Base-by-base conservation (phyloP, 2,888 invertebrate species). In the Tetragnatha montana region DNA sequence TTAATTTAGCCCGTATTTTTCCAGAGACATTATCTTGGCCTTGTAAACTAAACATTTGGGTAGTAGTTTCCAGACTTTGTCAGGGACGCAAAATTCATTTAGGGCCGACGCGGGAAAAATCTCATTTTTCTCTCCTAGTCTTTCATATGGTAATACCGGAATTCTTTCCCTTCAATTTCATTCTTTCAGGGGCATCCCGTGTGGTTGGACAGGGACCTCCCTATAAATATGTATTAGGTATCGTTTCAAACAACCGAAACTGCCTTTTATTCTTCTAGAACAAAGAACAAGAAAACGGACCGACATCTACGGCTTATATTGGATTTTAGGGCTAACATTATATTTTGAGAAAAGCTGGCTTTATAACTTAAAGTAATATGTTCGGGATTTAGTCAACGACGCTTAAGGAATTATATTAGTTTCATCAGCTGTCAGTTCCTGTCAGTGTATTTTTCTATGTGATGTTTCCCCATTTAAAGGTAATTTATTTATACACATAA, bases 181-280 rank as follows among this genome's bases (percentile, higher is more conserved):
- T 51, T 81, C 81, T 71, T 49, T 49, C 19, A 19, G n/a, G 50
- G 49, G 50, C 71, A 47, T 22, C 22, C n/a, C 10, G 6, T n/a
- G 22, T 17, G 35, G 71, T 21, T 14, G 8, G n/a, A 70, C 50
- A 49, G 6, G n/a, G 35, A 82, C 51, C 73, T 12, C 7, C 51
- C 12, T 35, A 74, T 82, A 82, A 82, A 82, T 82, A 82, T 82
- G 82, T 82, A 82, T 82, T 82, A 82, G 82, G 47, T 74, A 35
- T 60, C 81, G 22, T 73, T 71, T 73, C 51, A 17, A 12, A 60
- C 60, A 60, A 17, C 60, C 60, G 60, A 10, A 60, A 8, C 60
- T 60, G 60, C 60, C 60, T 60, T 17, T 60, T 60, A 60, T 60
- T 60, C 60, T 8, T 17, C 60, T 60, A 60, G 60, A 60, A 60